Base-by-base conservation (phyloP, 2,888 invertebrate genomes). In the Apomyelois bistriatella region DNA sequence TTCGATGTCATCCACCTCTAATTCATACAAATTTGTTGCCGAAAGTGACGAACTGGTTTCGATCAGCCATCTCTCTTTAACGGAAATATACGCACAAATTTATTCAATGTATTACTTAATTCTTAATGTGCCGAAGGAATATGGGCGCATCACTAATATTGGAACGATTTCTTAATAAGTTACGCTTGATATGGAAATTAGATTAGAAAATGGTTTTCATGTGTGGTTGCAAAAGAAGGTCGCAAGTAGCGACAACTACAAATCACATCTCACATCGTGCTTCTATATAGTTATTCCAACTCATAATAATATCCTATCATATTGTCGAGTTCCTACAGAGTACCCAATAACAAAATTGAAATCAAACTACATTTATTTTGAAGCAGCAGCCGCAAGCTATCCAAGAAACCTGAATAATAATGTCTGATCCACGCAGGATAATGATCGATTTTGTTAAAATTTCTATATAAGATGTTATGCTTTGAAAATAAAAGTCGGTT, bases 51-150 rank as follows among this genome's bases (percentile, higher is more conserved):
- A 70, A 84, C 84, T 72, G 64, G 80, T 85, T 85, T 78, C 71
- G 7, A 16, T 40, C 52, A 55, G 56, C 60, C 72, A 68, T 68
- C 62, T 79, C 83, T 79, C 74, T 84, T 83, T 84, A 82, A 78
- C 87, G 82, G 82, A 85, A 82, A 76, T 66, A 75, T 73, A 68
- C 64, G 67, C 65, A 64, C 65, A 72, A 78, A 83, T 87, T 79
- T 72, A 85, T 83, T 84, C 76, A 70, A 60, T 58, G 60, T 65
- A 71, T 88, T 87, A 85, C 85, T 79, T 76, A 85, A 89, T 73
- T 64, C 59, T 54, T 63, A 58, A 47, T 57, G 65, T 59, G 64
- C 62, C 32, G 64, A 53, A 65, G 55, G 59, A 64, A 70, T 66
- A 66, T 71, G 61, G 72, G 68, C 66, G 63, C 67, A 65, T 66